Base-by-base conservation (phyloP, 35 echinoderm and acorn worm species). In the Ptychodera flava region DNA sequence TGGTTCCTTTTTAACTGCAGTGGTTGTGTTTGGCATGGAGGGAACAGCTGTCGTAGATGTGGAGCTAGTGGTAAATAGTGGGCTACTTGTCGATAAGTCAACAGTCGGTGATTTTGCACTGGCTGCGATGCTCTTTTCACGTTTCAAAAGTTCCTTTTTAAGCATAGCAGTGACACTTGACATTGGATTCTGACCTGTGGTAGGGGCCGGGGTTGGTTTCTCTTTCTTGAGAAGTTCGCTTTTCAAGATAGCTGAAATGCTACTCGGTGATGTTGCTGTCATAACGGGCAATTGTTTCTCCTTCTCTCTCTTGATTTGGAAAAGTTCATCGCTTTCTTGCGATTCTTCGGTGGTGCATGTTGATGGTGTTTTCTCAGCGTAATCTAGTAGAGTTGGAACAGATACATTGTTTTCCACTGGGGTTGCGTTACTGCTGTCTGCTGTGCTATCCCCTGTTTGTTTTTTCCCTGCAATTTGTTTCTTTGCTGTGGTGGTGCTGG, bases 311-410 rank as follows among this genome's bases (percentile, higher is more conserved):
- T 64, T 64, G 45, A 64, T 64, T 64, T 64, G 45, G 45, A 64
- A 64, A 6, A 64, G 45, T 64, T 64, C 45, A 64, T 64, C 45
- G 22, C 45, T 64, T 12, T 22, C 45, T 22, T 64, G 45, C 22
- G 45, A 64, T 12, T 64, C 45, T 64, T 64, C 45, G 6, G 45
- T 64, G 22, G 45, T 64, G 45, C 45, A 64, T 22, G 45, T 64
- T 12, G 45, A 64, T 12, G 45, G 45, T 22, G 45, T 83, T 36
- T 86, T 31, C 30, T 91, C 84, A 1, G 89, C 89, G 82, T 91
- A 91, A 82, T 91, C 89, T 15, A 91, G 38, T 28, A 91, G 15
- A 33, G 89, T 91, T 16, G 77, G 89, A 0, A 85, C 82, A 29
- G 84, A 81, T 77, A 22, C 22, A 22, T 64, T 64, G 45, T 6